phyloP scores from a whole-genome alignment of 2,113 vertebrate genomes.

The Gymnogyps californianus region DNA sequence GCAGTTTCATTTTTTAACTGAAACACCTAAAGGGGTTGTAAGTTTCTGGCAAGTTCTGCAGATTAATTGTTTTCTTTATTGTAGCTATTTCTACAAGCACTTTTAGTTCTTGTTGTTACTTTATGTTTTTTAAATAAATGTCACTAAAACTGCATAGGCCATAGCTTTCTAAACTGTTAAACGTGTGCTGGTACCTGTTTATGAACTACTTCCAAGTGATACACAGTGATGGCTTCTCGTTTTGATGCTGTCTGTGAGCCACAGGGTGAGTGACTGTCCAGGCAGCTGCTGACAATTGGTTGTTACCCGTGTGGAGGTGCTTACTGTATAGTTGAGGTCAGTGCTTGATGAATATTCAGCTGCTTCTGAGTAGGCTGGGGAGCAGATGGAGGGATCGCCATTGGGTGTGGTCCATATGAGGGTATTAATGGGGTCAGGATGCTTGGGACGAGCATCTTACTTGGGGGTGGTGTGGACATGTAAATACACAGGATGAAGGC shows the following conservation, averaged over 20 bases:
- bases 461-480: accelerated
- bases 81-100: background rate
- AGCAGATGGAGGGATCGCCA: background rate
- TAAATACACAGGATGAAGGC: background rate
- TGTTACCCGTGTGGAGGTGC: background rate
- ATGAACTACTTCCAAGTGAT: background rate
- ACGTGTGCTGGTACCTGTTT: background rate
- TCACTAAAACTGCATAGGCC: background rate
- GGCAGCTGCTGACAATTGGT: background rate
- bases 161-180: background rate
- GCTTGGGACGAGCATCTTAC: background rate
- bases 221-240: background rate
- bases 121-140: background rate
- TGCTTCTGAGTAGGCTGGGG: background rate
- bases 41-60: background rate
- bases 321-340: background rate
- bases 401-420: background rate
- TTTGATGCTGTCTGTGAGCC: background rate
- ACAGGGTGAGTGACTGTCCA: background rate
- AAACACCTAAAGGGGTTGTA: background rate
- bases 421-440: background rate
- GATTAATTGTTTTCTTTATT: background rate
- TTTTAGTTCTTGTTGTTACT: background rate
- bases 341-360: too few relatives aligned
- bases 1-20: background rate